These are phyloP conservation scores for Papilio demoleus DNA, from an alignment of 2,888 invertebrate species.

Conservation along the genomic window DNA sequence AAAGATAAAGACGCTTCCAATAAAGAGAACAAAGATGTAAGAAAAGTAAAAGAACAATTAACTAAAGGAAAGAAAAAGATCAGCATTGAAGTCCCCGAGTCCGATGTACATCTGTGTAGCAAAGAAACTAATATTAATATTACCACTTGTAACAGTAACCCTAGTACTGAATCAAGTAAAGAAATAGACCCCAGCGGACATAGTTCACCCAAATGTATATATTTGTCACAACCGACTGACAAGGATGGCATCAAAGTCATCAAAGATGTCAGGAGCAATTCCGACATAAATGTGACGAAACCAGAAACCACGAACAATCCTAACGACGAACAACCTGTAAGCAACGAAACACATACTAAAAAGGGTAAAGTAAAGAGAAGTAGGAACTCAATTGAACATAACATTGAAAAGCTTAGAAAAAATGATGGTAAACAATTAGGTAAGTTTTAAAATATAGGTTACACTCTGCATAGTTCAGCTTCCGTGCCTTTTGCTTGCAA, in stretches of 20 bases:
- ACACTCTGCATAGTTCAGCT: not conserved
- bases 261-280: conserved; percentile 13
- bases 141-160: not conserved
- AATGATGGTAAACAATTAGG: conserved; percentile 11
- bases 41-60: conserved; percentile 13
- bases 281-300: conserved; percentile 6
- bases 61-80: conserved; percentile 8
- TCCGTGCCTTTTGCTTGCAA: too few species aligned
- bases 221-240: not conserved
- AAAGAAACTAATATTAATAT: conserved; percentile 16
- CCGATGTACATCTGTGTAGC: not conserved
- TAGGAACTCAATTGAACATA: not conserved
- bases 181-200: not conserved
- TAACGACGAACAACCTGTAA: not conserved
- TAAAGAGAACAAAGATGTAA: not conserved
- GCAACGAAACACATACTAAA: not conserved
- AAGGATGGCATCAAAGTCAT: conserved; percentile 21
- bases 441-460: conserved; percentile 6
- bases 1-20: not conserved
- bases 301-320: not conserved
- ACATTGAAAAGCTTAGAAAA: not conserved
- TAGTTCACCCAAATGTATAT: not conserved
- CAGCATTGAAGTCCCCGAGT: conserved; percentile 1
- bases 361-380: conserved; percentile 8
- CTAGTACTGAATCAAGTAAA: conserved; percentile 13